Evolutionary conservation across 2,113 vertebrate species (phyloP), one percentile per base, ranked within the genome.

Genomic region (Lamprologus sp.): DNA sequence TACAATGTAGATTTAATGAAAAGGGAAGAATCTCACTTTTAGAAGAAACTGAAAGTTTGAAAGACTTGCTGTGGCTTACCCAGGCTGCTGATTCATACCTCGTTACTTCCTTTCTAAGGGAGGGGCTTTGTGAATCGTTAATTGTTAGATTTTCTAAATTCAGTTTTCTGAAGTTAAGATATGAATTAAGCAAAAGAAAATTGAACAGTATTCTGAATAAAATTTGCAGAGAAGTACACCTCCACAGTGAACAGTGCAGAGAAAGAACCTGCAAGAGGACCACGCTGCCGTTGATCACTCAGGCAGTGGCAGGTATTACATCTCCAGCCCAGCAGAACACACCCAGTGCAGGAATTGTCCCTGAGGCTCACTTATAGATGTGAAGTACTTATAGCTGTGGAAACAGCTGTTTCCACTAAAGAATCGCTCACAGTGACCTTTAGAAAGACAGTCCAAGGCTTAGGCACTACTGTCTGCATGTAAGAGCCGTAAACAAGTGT

Each of bases 381-480:
- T 63, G 40, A 87, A 53, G 85, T 80, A 73, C 80, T 88, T 89
- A 84, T 77, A 81, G 55, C 80, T 85, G 84, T 77, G 31, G 56
- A 70, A 90, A 89, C 84, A 91, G 84, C 87, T 87, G 86, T 82
- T 90, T 68, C 73, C 80, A 56, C 37, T 37, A 73, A 73, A 42
- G 47, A 90, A 47, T 28, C 15, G 15, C 65, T 60, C 33, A 31
- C 8, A 3, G 3, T 91, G 88, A 92, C 90, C 85, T 94, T 92
- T 88, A 14, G 14, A 81, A 26, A 35, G 21, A 82, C 6, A 9
- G 60, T 49, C 11, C 3, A 1, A 83, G 42, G 40, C 79, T 85
- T 84, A 40, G 82, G 9, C 51, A 75, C 70, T 68, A 33, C 58
- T 51, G 54, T 53, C 33, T 45, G 35, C 83, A 60, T 12, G 82